Evolutionary conservation across 2,888 invertebrate species (phyloP).

Genomic region (Oxystoma pomonae): DNA sequence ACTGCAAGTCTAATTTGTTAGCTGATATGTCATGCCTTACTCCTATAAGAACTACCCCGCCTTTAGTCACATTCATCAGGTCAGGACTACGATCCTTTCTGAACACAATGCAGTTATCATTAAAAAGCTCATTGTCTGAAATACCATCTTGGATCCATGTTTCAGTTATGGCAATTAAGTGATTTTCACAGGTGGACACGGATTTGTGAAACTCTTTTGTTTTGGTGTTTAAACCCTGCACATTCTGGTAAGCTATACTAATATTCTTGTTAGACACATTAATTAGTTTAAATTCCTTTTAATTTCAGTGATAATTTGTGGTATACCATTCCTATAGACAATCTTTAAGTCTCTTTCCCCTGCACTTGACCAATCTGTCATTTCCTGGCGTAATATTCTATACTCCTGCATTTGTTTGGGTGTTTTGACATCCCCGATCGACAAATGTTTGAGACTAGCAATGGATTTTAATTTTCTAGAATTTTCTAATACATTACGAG

Average conservation of each 20-base stretch:
- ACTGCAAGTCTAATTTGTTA: background rate
- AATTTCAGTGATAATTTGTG: background rate
- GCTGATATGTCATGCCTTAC: background rate
- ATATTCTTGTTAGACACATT: background rate
- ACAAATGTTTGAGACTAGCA: background rate
- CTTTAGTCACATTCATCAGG: background rate
- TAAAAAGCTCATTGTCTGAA: background rate
- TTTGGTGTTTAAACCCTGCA: background rate
- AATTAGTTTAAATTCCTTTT: background rate
- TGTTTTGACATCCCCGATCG: background rate
- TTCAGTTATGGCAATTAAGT: background rate
- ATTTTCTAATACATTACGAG: background rate
- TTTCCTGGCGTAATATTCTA: background rate
- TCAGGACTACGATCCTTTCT: background rate
- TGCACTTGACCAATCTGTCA: background rate
- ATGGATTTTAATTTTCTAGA: background rate
- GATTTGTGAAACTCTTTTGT: background rate
- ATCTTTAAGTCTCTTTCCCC: background rate
- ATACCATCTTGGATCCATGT: conserved; percentile 5
- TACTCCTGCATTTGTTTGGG: background rate
- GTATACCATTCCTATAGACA: background rate
- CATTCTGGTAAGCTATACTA: background rate
- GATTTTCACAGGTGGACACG: background rate
- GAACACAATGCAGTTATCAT: background rate
- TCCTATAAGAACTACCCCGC: background rate